phyloP scores from a whole-genome alignment of 1,140 invertebrate species.

The Pseudomyrmex flavicornis region DNA sequence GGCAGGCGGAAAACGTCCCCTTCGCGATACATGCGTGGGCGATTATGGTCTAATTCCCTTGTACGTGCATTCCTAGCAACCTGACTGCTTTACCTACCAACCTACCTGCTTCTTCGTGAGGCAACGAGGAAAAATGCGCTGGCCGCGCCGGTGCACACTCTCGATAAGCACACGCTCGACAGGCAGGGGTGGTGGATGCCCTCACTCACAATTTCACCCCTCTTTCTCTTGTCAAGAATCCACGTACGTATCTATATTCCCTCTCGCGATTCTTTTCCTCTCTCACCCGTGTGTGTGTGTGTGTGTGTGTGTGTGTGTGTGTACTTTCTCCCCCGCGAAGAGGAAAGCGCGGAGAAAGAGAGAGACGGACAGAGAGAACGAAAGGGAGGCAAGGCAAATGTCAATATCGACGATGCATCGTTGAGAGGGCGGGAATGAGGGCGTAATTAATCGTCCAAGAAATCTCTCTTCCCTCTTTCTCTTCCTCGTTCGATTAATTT shows the following conservation, averaged over 20 bases:
- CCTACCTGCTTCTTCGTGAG: slow-evolving; percentile 79
- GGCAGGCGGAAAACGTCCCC: slow-evolving; percentile 75
- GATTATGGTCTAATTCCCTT: slow-evolving; percentile 84
- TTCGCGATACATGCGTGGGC: slow-evolving; percentile 79
- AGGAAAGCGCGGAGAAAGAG: slow-evolving; percentile 20
- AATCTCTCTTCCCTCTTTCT: slow-evolving; percentile 68
- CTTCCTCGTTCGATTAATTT: slow-evolving; percentile 44
- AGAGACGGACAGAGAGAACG: slow-evolving; percentile 39
- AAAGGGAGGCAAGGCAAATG: slow-evolving; percentile 81
- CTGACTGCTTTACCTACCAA: slow-evolving; percentile 83
- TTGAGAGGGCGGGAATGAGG: slow-evolving; percentile 82
- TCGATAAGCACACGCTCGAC: slow-evolving; percentile 82
- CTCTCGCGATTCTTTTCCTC: slow-evolving; percentile 5
- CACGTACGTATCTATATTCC: slow-evolving; percentile 8
- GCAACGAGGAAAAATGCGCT: slow-evolving; percentile 72
- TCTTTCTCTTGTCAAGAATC: slow-evolving; percentile 18
- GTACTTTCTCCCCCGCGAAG: slow-evolving; percentile 30
- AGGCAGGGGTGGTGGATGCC: slow-evolving; percentile 79
- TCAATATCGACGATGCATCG: slow-evolving; percentile 81
- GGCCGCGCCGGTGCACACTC: slow-evolving; percentile 68
- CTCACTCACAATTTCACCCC: slow-evolving; percentile 39
- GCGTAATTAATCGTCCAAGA: slow-evolving; percentile 83
- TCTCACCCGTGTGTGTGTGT: not conserved
- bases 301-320: no score
- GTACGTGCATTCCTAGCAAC: slow-evolving; percentile 79